These are phyloP conservation scores for Idris sp. DNA, from an alignment of 1,140 invertebrate genomes.

Conservation along the genomic window DNA sequence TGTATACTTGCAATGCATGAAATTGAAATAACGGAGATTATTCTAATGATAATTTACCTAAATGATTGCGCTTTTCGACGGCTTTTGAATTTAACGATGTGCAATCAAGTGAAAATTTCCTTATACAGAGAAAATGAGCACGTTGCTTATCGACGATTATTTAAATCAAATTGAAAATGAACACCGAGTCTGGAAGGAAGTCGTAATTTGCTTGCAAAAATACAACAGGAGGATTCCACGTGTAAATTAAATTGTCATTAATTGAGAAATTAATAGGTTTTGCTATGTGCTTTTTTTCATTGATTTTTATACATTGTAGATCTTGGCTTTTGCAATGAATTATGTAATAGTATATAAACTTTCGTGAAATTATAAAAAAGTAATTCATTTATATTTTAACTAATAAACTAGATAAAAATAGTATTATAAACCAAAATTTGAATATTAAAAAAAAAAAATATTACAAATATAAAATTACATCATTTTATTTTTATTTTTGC, in stretches of 20 bases:
- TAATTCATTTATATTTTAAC: too few species aligned
- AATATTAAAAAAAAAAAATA: too few species aligned
- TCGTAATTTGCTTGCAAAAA: conserved; percentile 21
- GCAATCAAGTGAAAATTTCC: conserved; percentile 46
- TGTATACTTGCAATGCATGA: too few species aligned
- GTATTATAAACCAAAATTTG: too few species aligned
- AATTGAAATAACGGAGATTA: conserved; percentile 26
- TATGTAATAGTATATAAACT: too few species aligned
- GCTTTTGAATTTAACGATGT: conserved; percentile 25
- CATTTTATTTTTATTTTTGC: too few species aligned
- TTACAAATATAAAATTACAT: too few species aligned
- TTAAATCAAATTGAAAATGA: conserved; percentile 48
- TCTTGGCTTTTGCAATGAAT: too few species aligned
- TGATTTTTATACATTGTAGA: too few species aligned
- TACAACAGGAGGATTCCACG: conserved; percentile 5
- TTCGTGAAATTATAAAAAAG: too few species aligned
- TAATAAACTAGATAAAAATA: too few species aligned
- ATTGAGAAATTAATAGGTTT: conserved; percentile 9
- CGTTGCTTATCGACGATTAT: conserved; percentile 48
- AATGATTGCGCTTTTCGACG: conserved; percentile 27
- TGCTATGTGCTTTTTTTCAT: too few species aligned
- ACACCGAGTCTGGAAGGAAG: conserved; percentile 11
- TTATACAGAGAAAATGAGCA: conserved; percentile 28
- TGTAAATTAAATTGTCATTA: conserved; percentile 28
- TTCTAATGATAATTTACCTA: conserved; percentile 9